These are phyloP conservation scores for Lamprologus sp. DNA, from an alignment of 2,113 vertebrate genomes.

Conservation along the genomic window DNA sequence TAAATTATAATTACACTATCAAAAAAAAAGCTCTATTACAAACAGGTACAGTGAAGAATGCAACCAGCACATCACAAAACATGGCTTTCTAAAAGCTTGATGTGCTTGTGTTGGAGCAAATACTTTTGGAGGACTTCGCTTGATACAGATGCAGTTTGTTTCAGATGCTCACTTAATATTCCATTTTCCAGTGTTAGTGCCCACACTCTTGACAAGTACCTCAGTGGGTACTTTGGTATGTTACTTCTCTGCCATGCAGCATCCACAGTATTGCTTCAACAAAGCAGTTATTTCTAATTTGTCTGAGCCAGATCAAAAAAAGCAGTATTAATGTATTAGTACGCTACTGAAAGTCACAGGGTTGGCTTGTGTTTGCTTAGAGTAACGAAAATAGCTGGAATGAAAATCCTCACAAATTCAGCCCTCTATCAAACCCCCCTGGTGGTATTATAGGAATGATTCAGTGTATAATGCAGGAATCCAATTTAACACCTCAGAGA, in stretches of 20 bases:
- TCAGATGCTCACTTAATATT: background rate
- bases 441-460: background rate
- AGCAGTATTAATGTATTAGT: background rate
- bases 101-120: background rate
- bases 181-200: background rate
- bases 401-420: background rate
- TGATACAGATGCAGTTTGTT: background rate
- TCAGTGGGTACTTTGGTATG: background rate
- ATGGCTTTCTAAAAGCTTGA: background rate
- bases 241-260: background rate
- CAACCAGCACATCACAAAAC: background rate
- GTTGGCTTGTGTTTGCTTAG: background rate
- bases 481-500: background rate
- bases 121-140: background rate
- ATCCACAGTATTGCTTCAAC: background rate
- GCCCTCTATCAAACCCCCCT: background rate
- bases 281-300: background rate
- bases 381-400: background rate
- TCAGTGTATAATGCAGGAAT: background rate
- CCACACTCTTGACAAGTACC: background rate
- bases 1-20: background rate
- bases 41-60: background rate
- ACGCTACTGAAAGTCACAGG: background rate
- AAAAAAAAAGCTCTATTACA: background rate
- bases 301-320: background rate